Base-by-base conservation (phyloP, 2,888 invertebrate genomes). In the Drosophila mimica region DNA sequence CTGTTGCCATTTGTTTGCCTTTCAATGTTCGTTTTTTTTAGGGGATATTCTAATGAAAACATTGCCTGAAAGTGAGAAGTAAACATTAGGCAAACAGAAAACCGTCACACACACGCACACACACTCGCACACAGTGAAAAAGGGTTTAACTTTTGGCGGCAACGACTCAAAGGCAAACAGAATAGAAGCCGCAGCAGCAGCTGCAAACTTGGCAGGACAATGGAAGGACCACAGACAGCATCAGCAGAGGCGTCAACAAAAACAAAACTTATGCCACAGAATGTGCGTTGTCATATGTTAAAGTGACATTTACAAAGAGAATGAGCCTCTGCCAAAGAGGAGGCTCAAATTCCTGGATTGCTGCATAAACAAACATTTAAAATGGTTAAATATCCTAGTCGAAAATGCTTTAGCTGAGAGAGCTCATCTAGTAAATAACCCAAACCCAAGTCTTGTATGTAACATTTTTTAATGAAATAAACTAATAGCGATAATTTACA, bases 11-110 rank as follows among this genome's bases (percentile, higher is more conserved):
- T 46, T 70, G 70, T 70, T 70, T 68, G 46, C 62, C 46, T 62
- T 70, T 65, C 59, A 43, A 36, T 64, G 60, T 61, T 64, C 4
- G 61, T 57, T 71, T 38, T 75, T 54, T 28, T 51, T 46, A 3
- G n/a, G 25, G 49, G 64, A 52, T 75, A 76, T 88, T 88, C 78
- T 85, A 84, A 84, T 84, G 78, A 84, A 84, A 84, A 88, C 84
- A 85, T 84, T 84, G 88, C 84, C 83, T 84, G 84, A 88, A 84
- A 88, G 84, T 84, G 88, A 84, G 88, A 88, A 79, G 72, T 75
- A 82, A 88, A 84, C 88, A 84, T 88, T 82, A 85, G 60, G 78
- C 83, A 85, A 82, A 84, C 88, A 87, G 70, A 76, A 80, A 71
- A 64, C 59, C 49, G 59, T 38, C 70, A 76, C 43, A 65, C 34